A percentile compares a stretch with the other conserved stretches of the same genome.
These are phyloP conservation scores for Molothrus ater DNA, from an alignment of 2,797 vertebrate species.

Conservation along the genomic window DNA sequence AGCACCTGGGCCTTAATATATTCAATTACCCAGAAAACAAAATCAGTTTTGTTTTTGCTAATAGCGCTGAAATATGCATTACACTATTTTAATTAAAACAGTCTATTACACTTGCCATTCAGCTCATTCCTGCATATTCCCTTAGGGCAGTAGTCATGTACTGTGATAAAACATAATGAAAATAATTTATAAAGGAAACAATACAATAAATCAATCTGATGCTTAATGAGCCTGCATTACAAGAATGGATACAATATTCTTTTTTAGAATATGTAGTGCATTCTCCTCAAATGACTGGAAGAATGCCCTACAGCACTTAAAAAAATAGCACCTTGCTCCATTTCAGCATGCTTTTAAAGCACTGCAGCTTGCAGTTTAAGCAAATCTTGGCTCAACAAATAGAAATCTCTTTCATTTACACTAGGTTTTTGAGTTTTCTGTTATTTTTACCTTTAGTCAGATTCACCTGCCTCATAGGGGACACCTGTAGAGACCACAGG, in stretches of 20 bases:
- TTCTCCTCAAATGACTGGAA: constrained; percentile 37
- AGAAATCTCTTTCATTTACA: background rate
- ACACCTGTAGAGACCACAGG: background rate
- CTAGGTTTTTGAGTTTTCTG: background rate
- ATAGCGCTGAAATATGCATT: constrained; percentile 77
- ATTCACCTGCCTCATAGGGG: background rate
- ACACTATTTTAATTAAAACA: constrained; percentile 82
- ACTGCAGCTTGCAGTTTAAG: background rate
- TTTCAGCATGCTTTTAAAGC: constrained; percentile 5
- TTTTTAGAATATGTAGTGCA: background rate
- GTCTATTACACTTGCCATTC: constrained; percentile 76
- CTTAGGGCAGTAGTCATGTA: constrained; percentile 71
- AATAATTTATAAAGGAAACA: constrained; percentile 78
- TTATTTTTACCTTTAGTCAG: background rate
- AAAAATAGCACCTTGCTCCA: constrained; percentile 7
- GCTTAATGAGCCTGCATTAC: constrained; percentile 70
- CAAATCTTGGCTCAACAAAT: constrained; percentile 13
- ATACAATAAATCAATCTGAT: constrained; percentile 75
- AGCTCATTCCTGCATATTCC: constrained; percentile 72
- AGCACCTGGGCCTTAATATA: constrained; percentile 65
- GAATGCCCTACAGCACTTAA: constrained; percentile 19
- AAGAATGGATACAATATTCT: constrained; percentile 30
- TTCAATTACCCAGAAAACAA: constrained; percentile 76
- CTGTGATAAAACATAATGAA: constrained; percentile 78
- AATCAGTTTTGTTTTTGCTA: constrained; percentile 79